phyloP scores from a whole-genome alignment of 2,888 invertebrate genomes.

The Andrena haemorrhoa region DNA sequence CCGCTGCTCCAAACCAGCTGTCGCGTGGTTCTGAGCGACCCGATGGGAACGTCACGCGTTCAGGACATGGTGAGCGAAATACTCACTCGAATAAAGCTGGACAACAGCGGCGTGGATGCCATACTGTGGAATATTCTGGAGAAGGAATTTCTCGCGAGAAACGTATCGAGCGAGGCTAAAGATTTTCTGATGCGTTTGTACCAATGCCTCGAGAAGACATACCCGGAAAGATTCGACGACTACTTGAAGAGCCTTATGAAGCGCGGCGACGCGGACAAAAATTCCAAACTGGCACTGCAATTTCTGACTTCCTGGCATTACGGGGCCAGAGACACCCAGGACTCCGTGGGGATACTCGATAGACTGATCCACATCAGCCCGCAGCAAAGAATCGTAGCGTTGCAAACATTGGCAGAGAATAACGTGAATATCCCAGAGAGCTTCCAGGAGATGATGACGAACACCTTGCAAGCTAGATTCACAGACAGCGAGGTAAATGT shows the following conservation, averaged over 20 bases:
- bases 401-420: constrained; percentile 87
- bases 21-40: constrained; percentile 85
- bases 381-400: constrained; percentile 88
- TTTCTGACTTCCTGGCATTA: constrained; percentile 81
- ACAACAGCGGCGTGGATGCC: constrained; percentile 84
- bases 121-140: constrained; percentile 76
- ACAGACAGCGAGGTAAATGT: constrained; percentile 89
- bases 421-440: constrained; percentile 74
- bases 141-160: constrained; percentile 52
- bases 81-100: constrained; percentile 87
- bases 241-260: constrained; percentile 88
- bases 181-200: constrained; percentile 76
- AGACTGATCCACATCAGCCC: constrained; percentile 90
- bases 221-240: constrained; percentile 90
- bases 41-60: constrained; percentile 83
- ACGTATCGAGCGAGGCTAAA: constrained; percentile 47
- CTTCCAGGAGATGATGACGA: constrained; percentile 87
- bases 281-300: constrained; percentile 71
- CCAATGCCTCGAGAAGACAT: constrained; percentile 88
- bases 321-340: constrained; percentile 73
- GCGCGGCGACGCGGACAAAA: constrained; percentile 60
- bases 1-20: constrained; percentile 87
- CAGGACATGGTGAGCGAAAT: constrained; percentile 87
- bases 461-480: constrained; percentile 88
- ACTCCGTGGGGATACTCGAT: constrained; percentile 77